phyloP scores from a whole-genome alignment of 2,797 vertebrate genomes.

The Anabas testudineus region DNA sequence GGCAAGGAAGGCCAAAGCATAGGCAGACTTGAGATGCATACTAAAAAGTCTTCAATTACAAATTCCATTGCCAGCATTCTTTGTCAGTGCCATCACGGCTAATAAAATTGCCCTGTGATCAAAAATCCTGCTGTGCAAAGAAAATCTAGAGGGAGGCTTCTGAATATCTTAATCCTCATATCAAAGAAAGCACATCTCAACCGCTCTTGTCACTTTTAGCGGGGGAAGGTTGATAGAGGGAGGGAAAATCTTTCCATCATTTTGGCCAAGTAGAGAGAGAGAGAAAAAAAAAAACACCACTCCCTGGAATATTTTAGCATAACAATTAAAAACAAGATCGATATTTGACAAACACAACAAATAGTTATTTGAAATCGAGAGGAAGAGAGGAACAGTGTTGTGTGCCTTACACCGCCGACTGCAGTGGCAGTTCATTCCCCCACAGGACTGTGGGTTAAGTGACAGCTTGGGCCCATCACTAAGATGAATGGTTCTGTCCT shows the following conservation, averaged over 20 bases:
- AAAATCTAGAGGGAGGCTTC: slow-evolving; percentile 64
- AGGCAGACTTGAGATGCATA: slow-evolving; percentile 57
- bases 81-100: slow-evolving; percentile 76
- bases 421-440: slow-evolving; percentile 63
- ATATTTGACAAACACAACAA: slow-evolving; percentile 23
- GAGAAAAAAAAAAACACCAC: slow-evolving; percentile 1
- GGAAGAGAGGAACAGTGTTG: slow-evolving; percentile 41
- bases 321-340: slow-evolving; percentile 32
- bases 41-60: slow-evolving; percentile 71
- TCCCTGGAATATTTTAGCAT: slow-evolving; percentile 52
- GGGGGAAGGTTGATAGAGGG: slow-evolving; percentile 48
- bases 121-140: slow-evolving; percentile 72
- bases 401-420: slow-evolving; percentile 44
- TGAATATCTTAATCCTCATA: slow-evolving; percentile 73
- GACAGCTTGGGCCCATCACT: slow-evolving; percentile 81
- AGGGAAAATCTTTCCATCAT: slow-evolving; percentile 34
- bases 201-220: slow-evolving; percentile 70
- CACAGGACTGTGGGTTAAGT: slow-evolving; percentile 72
- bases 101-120: slow-evolving; percentile 83
- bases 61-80: slow-evolving; percentile 72
- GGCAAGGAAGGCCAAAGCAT: slow-evolving; percentile 50
- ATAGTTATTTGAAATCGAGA: slow-evolving; percentile 21
- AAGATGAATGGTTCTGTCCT: slow-evolving; percentile 83
- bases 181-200: slow-evolving; percentile 68
- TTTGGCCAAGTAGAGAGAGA: slow-evolving; percentile 29